Evolutionary conservation across 1,140 invertebrate species (phyloP).

Genomic region (Drosophila sp.): DNA sequence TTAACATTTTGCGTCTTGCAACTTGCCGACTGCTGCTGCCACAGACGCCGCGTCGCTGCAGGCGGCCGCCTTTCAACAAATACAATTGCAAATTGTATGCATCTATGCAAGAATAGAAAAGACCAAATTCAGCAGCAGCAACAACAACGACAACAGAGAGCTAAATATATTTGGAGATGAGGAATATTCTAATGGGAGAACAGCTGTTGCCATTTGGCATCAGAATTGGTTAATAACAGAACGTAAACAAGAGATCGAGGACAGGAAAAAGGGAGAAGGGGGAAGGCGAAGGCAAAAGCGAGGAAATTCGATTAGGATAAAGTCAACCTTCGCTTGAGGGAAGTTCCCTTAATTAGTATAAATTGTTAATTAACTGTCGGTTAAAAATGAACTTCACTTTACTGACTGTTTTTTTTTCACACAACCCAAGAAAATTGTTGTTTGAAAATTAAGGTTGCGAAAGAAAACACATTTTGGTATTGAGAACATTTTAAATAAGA

Average conservation of each 20-base stretch:
- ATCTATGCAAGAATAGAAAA: constrained; percentile 15
- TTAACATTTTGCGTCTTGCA: constrained; percentile 55
- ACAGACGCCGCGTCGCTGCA: constrained; percentile 37
- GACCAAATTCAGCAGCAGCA: background rate
- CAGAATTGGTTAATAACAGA: constrained; percentile 53
- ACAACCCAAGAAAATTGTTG: too few relatives aligned
- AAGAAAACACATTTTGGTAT: too few relatives aligned
- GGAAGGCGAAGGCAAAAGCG: background rate
- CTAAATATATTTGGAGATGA: background rate
- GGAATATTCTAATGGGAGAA: background rate
- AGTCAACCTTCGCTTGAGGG: background rate
- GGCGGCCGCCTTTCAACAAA: constrained; percentile 32
- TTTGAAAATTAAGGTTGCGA: too few relatives aligned
- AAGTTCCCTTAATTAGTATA: background rate
- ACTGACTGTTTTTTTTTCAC: too few relatives aligned
- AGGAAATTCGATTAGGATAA: background rate
- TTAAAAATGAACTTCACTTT: too few relatives aligned
- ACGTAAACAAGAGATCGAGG: background rate
- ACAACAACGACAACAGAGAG: background rate
- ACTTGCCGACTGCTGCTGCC: constrained; percentile 48
- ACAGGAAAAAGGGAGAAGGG: too few relatives aligned
- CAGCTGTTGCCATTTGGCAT: constrained; percentile 16
- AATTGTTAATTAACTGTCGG: background rate
- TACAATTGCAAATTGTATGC: constrained; percentile 63
- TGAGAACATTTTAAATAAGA: too few relatives aligned